Conservation (phyloP, 2,888 invertebrate species). For the Caprella mutica region DNA sequence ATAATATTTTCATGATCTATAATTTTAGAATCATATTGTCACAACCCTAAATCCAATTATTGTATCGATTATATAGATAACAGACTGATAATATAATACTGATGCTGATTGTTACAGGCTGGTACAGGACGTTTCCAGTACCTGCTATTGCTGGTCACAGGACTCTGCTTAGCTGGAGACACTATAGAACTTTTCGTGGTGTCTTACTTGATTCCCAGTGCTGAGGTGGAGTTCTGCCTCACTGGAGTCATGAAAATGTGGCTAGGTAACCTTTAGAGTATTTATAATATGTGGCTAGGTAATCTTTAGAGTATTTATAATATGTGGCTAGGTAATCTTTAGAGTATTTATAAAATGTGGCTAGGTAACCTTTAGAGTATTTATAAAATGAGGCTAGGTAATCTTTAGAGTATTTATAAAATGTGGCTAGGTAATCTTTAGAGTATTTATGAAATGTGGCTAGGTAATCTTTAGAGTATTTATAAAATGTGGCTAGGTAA, state of each 20-base stretch:
- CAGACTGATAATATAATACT: too few relatives aligned
- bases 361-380: not conserved
- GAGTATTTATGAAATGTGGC: too few relatives aligned
- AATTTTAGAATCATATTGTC: too few relatives aligned
- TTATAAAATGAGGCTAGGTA: too few relatives aligned
- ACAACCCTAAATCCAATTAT: too few relatives aligned
- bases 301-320: not conserved
- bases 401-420: too few relatives aligned
- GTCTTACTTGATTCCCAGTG: slow-evolving; percentile 60
- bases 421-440: too few relatives aligned
- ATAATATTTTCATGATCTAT: too few relatives aligned
- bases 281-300: too few relatives aligned
- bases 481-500: too few relatives aligned
- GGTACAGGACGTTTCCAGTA: slow-evolving; percentile 59
- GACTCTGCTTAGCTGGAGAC: slow-evolving; percentile 56
- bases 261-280: slow-evolving; percentile 49
- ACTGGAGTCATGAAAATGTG: slow-evolving; percentile 59
- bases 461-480: too few relatives aligned
- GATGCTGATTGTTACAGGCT: slow-evolving; percentile 50
- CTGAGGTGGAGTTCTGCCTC: slow-evolving; percentile 65
- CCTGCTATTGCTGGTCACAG: slow-evolving; percentile 52
- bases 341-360: not conserved
- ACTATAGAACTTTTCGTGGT: slow-evolving; percentile 57
- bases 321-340: not conserved
- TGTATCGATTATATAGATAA: too few relatives aligned